Evolutionary conservation across 37 sponge, comb jelly and placozoan species (phyloP), one percentile per base, ranked within the genome.

Genomic region (Eunapius fragilis): DNA sequence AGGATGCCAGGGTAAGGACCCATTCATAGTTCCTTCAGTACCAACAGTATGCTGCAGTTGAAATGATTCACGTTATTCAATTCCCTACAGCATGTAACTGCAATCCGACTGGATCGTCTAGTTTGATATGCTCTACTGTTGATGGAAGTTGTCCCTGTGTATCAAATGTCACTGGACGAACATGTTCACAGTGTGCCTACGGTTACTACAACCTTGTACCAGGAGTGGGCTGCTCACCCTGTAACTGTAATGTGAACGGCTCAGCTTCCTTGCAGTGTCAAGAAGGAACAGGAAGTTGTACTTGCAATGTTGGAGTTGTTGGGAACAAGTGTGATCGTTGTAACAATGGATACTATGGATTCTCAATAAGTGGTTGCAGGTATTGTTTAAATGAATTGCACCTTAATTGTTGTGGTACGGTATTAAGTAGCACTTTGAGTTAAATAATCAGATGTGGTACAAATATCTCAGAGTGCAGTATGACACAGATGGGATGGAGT

Each of bases 111-210:
- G 47, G 7, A 11, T 45, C 67, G 31, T 2, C 17, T 11, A 45
- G 9, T 45, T 58, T 58, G 24, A 24, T 89, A 0, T 97, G 97
- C 37, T 77, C 88, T n/a, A 48, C 71, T 34, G 69, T 33, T 25
- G 76, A 67, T 31, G 97, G 97, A 50, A 71, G 69, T 68, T 97
- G 97, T 72, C 11, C 26, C 35, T 97, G 97, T 67, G 41, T 87
- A 31, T 72, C 76, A 14, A 84, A 88, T 71, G 82, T 92, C 14
- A 74, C 10, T 24, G 92, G 87, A n/a, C 75, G 77, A 31, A 76
- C 86, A 25, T 95, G 95, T 69, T 79, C 85, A 26, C 25, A 77
- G 25, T 92, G 92, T 68, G 68, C 23, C 0, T 36, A n/a, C 11
- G 80, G 75, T 31, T 86, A 82, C 83, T 85, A 71, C 84, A 69